Conservation (phyloP, 2,113 vertebrate genomes). For the Campylomormyrus numenius region DNA sequence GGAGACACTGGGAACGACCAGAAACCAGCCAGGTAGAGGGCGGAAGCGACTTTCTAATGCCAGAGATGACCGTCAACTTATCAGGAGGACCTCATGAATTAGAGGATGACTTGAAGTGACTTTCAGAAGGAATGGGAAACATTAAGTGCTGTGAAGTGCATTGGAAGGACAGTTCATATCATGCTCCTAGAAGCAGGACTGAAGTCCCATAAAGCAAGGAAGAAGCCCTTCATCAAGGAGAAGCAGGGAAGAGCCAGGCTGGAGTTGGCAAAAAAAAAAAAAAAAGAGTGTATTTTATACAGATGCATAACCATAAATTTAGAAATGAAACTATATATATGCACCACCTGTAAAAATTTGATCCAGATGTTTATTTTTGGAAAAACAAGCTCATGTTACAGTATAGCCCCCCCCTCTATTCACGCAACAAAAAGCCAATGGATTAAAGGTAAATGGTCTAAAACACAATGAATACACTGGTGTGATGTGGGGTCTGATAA, state of each 20-base stretch:
- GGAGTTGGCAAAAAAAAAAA: background rate
- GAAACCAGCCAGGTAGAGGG: background rate
- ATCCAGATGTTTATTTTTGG: conserved; percentile 10
- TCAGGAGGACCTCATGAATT: no score
- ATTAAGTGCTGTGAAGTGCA: background rate
- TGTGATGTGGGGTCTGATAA: background rate
- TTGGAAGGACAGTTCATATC: background rate
- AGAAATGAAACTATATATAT: background rate
- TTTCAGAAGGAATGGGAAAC: no score
- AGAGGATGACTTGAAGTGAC: no score
- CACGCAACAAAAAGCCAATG: background rate
- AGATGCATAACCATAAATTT: background rate
- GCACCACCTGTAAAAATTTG: conserved; percentile 2
- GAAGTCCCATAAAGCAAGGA: background rate
- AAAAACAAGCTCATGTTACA: background rate
- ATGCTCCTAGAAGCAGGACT: background rate
- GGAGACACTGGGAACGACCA: background rate
- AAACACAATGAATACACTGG: background rate
- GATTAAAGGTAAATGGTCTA: background rate
- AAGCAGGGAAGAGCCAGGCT: background rate
- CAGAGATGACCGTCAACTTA: background rate
- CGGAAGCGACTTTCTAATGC: background rate
- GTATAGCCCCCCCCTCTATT: background rate
- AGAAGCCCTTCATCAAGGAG: background rate
- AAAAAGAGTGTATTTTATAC: no score